phyloP scores from a whole-genome alignment of 2,797 vertebrate genomes.

The Sebastes melanostomus region DNA sequence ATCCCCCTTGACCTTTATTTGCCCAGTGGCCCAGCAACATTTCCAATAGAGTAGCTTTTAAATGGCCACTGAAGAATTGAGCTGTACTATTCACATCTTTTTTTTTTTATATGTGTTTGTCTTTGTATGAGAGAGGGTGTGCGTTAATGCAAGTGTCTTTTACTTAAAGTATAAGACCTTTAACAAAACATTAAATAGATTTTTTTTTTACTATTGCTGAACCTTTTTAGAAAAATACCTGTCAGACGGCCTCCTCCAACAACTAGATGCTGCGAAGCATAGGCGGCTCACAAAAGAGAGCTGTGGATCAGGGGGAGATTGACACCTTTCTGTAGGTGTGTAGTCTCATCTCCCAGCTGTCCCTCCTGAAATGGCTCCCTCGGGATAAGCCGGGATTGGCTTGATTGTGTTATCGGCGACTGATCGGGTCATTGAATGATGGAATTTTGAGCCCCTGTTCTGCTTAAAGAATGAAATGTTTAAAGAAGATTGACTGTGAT shows the following conservation, averaged over 20 bases:
- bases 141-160: constrained; percentile 23
- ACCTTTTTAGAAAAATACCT: constrained; percentile 47
- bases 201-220: constrained; percentile 53
- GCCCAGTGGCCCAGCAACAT: constrained; percentile 78
- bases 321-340: constrained; percentile 75
- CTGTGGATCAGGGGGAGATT: constrained; percentile 73
- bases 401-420: constrained; percentile 80
- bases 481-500: constrained; percentile 83
- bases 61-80: constrained; percentile 73
- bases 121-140: constrained; percentile 16
- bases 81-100: constrained; percentile 49
- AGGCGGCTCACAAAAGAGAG: constrained; percentile 56
- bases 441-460: constrained; percentile 79
- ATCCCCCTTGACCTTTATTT: constrained; percentile 82
- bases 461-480: constrained; percentile 81
- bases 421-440: constrained; percentile 81
- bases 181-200: constrained; percentile 53
- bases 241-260: constrained; percentile 34
- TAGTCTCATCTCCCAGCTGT: constrained; percentile 74
- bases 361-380: constrained; percentile 76
- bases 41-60: constrained; percentile 76
- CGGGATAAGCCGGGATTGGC: constrained; percentile 77
- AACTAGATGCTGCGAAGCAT: constrained; percentile 20
- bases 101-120: constrained; percentile 10
- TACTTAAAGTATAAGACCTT: constrained; percentile 39